Percentiles rank a stretch among this genome's conserved stretches.
These are phyloP conservation scores for Pollachius pollachius DNA, from an alignment of 2,113 vertebrate genomes.

Conservation along the genomic window DNA sequence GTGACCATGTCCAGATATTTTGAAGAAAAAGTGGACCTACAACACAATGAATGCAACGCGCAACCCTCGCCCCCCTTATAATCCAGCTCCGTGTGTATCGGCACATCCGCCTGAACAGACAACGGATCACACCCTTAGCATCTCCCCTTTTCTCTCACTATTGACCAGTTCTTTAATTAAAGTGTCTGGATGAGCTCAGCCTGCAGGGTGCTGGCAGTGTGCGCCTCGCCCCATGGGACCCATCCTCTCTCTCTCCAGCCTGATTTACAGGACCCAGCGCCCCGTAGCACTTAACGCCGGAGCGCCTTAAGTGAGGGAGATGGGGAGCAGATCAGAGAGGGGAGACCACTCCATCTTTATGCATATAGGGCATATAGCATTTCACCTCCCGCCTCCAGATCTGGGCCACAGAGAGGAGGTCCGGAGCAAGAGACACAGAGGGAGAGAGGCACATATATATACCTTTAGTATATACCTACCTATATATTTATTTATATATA, in stretches of 20 bases:
- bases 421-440: too few relatives aligned
- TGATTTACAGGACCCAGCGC: conserved; percentile 77
- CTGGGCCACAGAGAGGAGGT: too few relatives aligned
- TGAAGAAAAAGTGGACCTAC: too few relatives aligned
- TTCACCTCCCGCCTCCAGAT: conserved; percentile 41
- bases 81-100: conserved; percentile 12
- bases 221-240: conserved; percentile 63
- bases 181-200: conserved; percentile 69
- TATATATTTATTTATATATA: too few relatives aligned
- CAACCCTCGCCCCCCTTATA: too few relatives aligned
- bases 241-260: conserved; percentile 64
- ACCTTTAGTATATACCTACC: too few relatives aligned
- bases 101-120: conserved; percentile 26
- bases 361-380: conserved; percentile 59
- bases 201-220: conserved; percentile 65
- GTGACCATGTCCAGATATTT: too few relatives aligned
- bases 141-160: conserved; percentile 46
- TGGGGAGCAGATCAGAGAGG: conserved; percentile 61
- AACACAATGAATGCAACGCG: too few relatives aligned
- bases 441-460: too few relatives aligned
- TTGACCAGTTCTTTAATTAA: conserved; percentile 71
- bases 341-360: conserved; percentile 68
- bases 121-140: conserved; percentile 48
- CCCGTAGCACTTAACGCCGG: conserved; percentile 74
- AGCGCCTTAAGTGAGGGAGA: conserved; percentile 71